Conservation (phyloP, 2,797 vertebrate species). For the Trematomus bernacchii region DNA sequence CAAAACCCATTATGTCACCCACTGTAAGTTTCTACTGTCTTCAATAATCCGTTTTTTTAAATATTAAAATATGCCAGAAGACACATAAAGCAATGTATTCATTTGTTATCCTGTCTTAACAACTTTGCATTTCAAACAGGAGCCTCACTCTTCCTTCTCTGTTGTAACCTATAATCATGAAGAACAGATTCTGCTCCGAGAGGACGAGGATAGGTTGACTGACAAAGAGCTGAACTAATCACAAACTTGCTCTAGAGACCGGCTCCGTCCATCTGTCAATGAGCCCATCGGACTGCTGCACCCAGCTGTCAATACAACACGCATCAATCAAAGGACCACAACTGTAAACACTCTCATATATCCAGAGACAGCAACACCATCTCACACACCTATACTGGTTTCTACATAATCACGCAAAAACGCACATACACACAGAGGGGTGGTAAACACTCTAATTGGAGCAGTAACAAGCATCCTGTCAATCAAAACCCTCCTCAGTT, state of each 20-base stretch:
- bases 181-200: not conserved
- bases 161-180: not conserved
- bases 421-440: slow-evolving; percentile 31
- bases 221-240: slow-evolving; percentile 34
- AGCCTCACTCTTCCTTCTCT: not conserved
- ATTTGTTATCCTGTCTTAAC: not conserved
- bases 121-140: not conserved
- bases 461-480: slow-evolving; percentile 62
- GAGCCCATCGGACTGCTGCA: slow-evolving; percentile 23
- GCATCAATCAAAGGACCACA: slow-evolving; percentile 46
- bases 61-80: not conserved
- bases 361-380: not conserved
- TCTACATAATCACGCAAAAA: slow-evolving; percentile 5
- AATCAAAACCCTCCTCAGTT: slow-evolving; percentile 49
- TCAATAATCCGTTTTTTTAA: not conserved
- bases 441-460: slow-evolving; percentile 60
- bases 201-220: not conserved
- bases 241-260: slow-evolving; percentile 7
- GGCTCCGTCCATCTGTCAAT: slow-evolving; percentile 21
- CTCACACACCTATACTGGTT: slow-evolving; percentile 11
- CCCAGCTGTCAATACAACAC: slow-evolving; percentile 35
- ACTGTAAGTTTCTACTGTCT: not conserved
- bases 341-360: slow-evolving; percentile 16
- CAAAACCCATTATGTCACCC: not conserved
- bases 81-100: not conserved